These are phyloP conservation scores for Pachycephus smyrnensis DNA, from an alignment of 2,888 invertebrate species.

Conservation along the genomic window DNA sequence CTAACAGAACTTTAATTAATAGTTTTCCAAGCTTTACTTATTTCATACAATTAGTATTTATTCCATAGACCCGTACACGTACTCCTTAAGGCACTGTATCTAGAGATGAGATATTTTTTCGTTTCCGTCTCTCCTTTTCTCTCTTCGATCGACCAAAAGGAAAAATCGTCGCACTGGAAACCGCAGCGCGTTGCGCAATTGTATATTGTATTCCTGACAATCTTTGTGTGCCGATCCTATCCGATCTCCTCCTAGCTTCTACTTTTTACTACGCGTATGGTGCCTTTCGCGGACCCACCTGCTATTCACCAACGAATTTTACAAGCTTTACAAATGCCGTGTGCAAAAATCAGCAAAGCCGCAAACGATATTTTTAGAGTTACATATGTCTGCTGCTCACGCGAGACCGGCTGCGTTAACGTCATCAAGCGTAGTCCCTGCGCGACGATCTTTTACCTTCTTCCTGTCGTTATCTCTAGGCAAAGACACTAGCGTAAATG, in stretches of 20 bases:
- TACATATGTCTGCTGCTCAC: background rate
- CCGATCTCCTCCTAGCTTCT: background rate
- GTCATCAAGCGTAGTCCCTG: background rate
- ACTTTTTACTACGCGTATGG: background rate
- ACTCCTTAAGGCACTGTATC: background rate
- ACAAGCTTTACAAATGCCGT: background rate
- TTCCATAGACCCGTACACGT: background rate
- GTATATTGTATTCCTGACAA: background rate
- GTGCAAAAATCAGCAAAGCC: background rate
- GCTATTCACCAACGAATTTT: background rate
- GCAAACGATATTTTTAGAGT: background rate
- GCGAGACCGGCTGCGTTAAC: background rate
- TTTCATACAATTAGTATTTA: conserved; percentile 1
- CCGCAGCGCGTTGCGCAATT: background rate
- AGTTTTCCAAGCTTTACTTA: conserved; percentile 5
- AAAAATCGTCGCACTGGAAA: background rate
- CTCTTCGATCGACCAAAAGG: background rate
- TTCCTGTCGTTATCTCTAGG: background rate
- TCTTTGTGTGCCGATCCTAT: background rate
- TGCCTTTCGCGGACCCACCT: background rate
- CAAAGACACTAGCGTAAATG: background rate
- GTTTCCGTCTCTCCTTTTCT: background rate
- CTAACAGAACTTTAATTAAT: background rate
- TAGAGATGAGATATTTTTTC: background rate
- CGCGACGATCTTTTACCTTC: background rate